Percentiles rank a stretch among this genome's conserved stretches.
Evolutionary conservation across 2,888 invertebrate species (phyloP).

Genomic region (Lasioglossum marginatum): DNA sequence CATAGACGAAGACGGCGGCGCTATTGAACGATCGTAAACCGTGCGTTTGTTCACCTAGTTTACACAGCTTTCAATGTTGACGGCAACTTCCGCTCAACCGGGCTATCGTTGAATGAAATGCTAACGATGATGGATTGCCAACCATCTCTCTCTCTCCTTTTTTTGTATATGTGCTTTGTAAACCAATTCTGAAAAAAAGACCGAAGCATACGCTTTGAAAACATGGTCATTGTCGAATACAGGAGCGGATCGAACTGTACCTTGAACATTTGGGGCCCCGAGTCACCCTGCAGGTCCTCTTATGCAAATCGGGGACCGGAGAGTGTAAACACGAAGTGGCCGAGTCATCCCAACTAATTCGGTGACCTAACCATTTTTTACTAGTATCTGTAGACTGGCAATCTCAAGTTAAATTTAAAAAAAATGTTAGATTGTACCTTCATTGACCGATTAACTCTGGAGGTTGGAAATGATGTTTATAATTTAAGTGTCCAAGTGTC

Average conservation of each 20-base stretch:
- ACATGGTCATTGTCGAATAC: constrained; percentile 1
- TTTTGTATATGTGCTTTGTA: constrained; percentile 52
- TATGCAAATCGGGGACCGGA: constrained; percentile 44
- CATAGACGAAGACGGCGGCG: constrained; percentile 46
- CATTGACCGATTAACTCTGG: not conserved
- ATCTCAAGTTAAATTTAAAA: not conserved
- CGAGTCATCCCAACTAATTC: not conserved
- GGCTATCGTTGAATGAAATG: constrained; percentile 76
- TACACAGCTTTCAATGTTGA: constrained; percentile 76
- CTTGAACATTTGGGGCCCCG: not conserved
- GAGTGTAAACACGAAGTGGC: not conserved
- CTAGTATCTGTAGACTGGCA: not conserved
- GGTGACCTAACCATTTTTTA: not conserved
- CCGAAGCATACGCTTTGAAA: not conserved
- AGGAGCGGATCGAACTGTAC: constrained; percentile 17
- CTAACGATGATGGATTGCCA: constrained; percentile 80
- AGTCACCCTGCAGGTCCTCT: constrained; percentile 27
- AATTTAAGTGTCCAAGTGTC: not conserved
- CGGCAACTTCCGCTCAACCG: constrained; percentile 69
- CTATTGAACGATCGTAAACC: constrained; percentile 67
- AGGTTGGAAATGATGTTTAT: too few species aligned
- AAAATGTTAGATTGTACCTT: not conserved
- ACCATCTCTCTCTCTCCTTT: constrained; percentile 22
- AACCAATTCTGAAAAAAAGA: constrained; percentile 33
- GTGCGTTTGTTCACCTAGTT: constrained; percentile 77